Conservation (phyloP, 2,888 invertebrate genomes). For the Sinhomidia bicolor region DNA sequence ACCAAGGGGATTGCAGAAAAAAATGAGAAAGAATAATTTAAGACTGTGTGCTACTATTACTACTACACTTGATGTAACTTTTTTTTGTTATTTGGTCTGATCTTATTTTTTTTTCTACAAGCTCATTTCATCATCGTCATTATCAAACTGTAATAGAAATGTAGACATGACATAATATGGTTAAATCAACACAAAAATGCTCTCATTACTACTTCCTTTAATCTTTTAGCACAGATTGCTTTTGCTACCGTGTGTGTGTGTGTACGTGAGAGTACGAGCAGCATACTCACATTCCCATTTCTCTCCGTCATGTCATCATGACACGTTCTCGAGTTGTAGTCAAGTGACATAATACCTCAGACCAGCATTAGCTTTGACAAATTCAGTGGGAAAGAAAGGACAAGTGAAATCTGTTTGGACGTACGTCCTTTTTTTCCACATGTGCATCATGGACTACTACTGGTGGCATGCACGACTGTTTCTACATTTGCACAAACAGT, state of each 20-base stretch:
- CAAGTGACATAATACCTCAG: constrained; percentile 65
- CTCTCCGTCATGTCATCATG: constrained; percentile 53
- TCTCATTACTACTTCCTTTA: constrained; percentile 62
- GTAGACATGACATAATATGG: constrained; percentile 62
- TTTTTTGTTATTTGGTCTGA: background rate
- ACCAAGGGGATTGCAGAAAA: background rate
- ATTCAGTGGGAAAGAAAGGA: constrained; percentile 69
- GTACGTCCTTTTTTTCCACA: constrained; percentile 7
- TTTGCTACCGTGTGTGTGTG: background rate
- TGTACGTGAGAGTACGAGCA: too few relatives aligned
- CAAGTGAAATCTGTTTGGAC: constrained; percentile 66
- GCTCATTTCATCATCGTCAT: constrained; percentile 15
- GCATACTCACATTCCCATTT: constrained; percentile 31
- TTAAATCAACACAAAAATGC: constrained; percentile 66
- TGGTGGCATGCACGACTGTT: background rate
- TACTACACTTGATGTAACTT: too few relatives aligned
- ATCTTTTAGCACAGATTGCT: constrained; percentile 41
- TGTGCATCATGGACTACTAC: background rate
- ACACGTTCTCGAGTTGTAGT: constrained; percentile 54
- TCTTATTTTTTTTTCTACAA: constrained; percentile 13
- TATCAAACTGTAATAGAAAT: constrained; percentile 28
- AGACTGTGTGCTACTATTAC: background rate
- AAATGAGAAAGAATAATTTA: background rate
- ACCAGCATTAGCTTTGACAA: constrained; percentile 64
- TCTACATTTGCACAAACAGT: too few relatives aligned